phyloP scores from a whole-genome alignment of 2,888 invertebrate species.

The Spodoptera exigua region DNA sequence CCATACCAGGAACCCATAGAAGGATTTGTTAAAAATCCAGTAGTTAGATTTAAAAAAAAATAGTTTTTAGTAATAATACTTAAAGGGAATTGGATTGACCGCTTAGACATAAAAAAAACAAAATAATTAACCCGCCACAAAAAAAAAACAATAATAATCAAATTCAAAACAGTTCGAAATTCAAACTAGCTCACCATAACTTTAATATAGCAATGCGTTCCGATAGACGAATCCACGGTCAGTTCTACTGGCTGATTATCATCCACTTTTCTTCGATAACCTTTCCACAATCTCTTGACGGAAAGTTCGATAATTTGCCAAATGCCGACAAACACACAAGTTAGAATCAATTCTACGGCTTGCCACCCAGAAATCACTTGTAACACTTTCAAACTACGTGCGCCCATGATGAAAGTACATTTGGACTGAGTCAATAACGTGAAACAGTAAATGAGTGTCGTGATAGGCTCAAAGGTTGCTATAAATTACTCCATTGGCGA shows the following conservation, averaged over 20 bases:
- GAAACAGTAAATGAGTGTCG: constrained; percentile 34
- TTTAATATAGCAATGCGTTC: constrained; percentile 85
- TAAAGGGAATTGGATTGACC: not conserved
- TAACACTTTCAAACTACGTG: constrained; percentile 68
- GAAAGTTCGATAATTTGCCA: constrained; percentile 79
- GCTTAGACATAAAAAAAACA: not conserved
- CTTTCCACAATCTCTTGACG: constrained; percentile 81
- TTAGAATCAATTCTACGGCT: constrained; percentile 76
- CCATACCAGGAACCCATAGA: no score
- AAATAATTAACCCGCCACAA: no score
- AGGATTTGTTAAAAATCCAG: no score
- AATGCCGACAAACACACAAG: constrained; percentile 77
- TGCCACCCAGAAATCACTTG: constrained; percentile 79
- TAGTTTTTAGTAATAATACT: no score
- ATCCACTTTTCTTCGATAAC: constrained; percentile 75
- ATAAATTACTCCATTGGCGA: constrained; percentile 62
- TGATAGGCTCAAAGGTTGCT: constrained; percentile 71
- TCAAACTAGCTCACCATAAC: constrained; percentile 74
- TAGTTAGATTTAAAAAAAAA: no score
- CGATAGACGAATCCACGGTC: constrained; percentile 81
- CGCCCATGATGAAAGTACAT: constrained; percentile 68
- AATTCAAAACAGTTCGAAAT: not conserved
- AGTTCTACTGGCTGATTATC: constrained; percentile 74
- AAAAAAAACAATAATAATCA: no score
- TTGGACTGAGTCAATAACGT: constrained; percentile 11